phyloP scores from a whole-genome alignment of 1,140 invertebrate species.

The Telenomus remus region DNA sequence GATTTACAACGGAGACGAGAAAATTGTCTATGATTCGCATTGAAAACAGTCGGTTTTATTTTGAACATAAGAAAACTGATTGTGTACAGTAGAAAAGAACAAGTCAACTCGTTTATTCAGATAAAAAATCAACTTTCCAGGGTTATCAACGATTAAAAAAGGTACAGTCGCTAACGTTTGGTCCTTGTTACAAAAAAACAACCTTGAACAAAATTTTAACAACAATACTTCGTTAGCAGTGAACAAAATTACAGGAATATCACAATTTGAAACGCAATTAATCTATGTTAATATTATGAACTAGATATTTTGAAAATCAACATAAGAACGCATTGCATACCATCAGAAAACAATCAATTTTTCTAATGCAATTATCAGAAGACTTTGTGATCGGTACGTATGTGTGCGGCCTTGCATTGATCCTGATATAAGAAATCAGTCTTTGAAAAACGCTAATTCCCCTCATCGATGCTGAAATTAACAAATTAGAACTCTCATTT shows the following conservation, averaged over 20 bases:
- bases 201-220: background rate
- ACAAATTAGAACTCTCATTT: background rate
- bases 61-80: too few relatives aligned
- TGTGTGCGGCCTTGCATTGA: background rate
- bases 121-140: too few relatives aligned
- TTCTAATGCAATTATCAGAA: background rate
- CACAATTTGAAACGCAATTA: slow-evolving; percentile 1
- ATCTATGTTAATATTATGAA: background rate
- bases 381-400: background rate
- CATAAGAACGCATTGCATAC: slow-evolving; percentile 1
- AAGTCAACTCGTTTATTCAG: too few relatives aligned
- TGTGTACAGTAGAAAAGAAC: too few relatives aligned
- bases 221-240: background rate
- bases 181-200: too few relatives aligned
- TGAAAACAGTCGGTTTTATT: too few relatives aligned
- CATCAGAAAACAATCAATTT: background rate
- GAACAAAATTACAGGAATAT: background rate
- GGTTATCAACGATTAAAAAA: too few relatives aligned
- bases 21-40: too few relatives aligned
- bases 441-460: slow-evolving; percentile 4
- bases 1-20: too few relatives aligned
- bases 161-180: too few relatives aligned
- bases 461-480: background rate
- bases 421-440: slow-evolving; percentile 19
- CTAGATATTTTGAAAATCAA: background rate